Base-by-base conservation (phyloP, 1,140 invertebrate genomes). In the Holcopasites calliopsidis region DNA sequence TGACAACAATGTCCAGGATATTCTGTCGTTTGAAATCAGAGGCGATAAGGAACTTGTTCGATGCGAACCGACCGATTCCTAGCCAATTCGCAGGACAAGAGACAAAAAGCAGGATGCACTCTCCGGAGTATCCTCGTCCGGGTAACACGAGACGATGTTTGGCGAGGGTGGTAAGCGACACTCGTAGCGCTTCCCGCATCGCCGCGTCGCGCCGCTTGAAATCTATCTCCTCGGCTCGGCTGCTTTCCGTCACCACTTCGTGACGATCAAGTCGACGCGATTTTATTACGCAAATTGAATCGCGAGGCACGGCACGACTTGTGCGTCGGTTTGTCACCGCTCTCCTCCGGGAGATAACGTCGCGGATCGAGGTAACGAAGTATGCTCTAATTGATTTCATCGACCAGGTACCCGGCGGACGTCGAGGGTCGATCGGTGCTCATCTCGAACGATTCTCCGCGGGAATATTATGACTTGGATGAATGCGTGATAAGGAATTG, bases 271-370 rank as follows among this genome's bases (percentile, higher is more conserved):
- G 55, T 21, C 75, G 81, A n/a, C 33, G 62, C 50, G 72, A 84
- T 80, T 84, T 84, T 84, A 83, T 84, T 84, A 84, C 81, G 81
- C 54, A 73, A 83, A 84, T 80, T 83, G 62, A 77, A 80, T 84
- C 83, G n/a, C n/a, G n/a, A n/a, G 83, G 50, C 76, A n/a, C 52
- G 76, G 28, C 31, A 47, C 78, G 73, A 70, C 38, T 57, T 28
- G 50, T 10, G 49, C 62, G 44, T 31, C 44, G 31, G 21, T n/a
- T 40, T 28, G 11, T 42, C 47, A 38, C 10, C 50, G 47, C 44
- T 66, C 62, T 73, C 78, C 74, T 50, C 23, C 21, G 73, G 79
- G 80, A 82, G 57, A 73, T 49, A 82, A 77, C 80, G 50, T 55
- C 26, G 62, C 64, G 50, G 52, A 68, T 65, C 75, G 44, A 42